These are phyloP conservation scores for Taphrorychus bicolor DNA, from an alignment of 2,888 invertebrate genomes.

Conservation along the genomic window DNA sequence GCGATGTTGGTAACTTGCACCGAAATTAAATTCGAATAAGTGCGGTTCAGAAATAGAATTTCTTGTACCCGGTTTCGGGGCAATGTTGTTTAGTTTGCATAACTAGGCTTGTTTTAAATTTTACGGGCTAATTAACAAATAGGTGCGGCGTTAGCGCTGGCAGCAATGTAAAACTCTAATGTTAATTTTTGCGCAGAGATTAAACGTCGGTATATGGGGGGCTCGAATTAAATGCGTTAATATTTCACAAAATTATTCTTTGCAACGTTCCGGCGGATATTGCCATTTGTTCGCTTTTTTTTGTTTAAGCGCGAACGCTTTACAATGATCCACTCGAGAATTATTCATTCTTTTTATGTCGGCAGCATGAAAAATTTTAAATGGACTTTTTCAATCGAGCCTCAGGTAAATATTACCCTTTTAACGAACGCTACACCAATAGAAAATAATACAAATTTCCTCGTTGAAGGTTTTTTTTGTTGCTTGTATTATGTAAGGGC, in stretches of 20 bases:
- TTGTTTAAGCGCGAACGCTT: conserved; percentile 1
- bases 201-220: conserved; percentile 6
- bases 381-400: conserved; percentile 1
- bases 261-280: conserved; percentile 15
- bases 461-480: too few species aligned
- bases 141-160: background rate
- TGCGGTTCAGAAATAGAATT: too few species aligned
- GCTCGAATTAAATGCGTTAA: conserved; percentile 21
- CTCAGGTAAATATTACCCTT: background rate
- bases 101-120: background rate
- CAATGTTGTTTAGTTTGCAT: background rate
- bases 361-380: background rate
- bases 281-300: conserved; percentile 8
- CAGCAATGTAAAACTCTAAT: background rate
- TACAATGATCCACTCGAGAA: conserved; percentile 15
- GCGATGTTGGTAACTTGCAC: background rate
- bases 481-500: too few species aligned
- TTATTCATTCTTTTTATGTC: conserved; percentile 12
- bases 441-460: background rate
- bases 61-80: background rate
- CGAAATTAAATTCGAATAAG: conserved; percentile 5
- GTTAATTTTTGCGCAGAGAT: conserved; percentile 12
- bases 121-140: background rate
- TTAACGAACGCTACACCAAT: background rate
- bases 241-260: conserved; percentile 22